Evolutionary conservation across 2,797 vertebrate genomes (phyloP), one percentile per base, ranked within the genome.

Genomic region (Limosa lapponica): DNA sequence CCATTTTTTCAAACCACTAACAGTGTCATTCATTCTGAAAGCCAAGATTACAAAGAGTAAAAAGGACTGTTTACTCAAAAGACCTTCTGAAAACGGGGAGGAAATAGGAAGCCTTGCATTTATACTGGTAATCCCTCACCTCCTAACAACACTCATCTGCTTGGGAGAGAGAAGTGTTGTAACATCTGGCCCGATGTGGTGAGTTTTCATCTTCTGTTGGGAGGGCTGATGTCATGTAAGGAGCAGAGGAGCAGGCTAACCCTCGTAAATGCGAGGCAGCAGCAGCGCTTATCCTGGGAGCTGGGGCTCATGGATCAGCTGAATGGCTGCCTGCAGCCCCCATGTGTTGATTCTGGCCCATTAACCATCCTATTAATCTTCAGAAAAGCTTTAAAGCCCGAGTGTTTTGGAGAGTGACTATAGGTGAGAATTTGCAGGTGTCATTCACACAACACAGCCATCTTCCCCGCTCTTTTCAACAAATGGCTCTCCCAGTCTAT

Each of bases 371-470:
- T 87, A 90, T 95, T 96, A 90, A 93, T 96, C 94, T 95, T 95
- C 82, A 92, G 16, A 82, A 93, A 96, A 94, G 62, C 74, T 96
- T 87, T 84, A 88, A 91, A 66, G 58, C 57, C 43, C 1, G 19
- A 93, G 77, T 85, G 88, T 65, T 87, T 89, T 51, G 66, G 70
- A 73, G 70, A 87, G 55, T 54, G 80, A 89, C 73, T n/a, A 54
- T 80, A 92, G 78, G 86, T 94, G 96, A 96, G 95, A 94, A 95
- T 92, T 94, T 94, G 88, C 95, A 95, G 94, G 88, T 91, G 94
- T 94, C 90, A 71, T 84, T 96, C 94, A 87, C 74, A 72, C 52
- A 89, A 46, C 57, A 59, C 64, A 95, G 83, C 77, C 81, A 73
- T 93, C 87, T 82, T 89, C 75, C 49, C 36, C 2, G 4, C 36